Conservation (phyloP, 2,797 vertebrate species). For the Neosalanx taihuensis region DNA sequence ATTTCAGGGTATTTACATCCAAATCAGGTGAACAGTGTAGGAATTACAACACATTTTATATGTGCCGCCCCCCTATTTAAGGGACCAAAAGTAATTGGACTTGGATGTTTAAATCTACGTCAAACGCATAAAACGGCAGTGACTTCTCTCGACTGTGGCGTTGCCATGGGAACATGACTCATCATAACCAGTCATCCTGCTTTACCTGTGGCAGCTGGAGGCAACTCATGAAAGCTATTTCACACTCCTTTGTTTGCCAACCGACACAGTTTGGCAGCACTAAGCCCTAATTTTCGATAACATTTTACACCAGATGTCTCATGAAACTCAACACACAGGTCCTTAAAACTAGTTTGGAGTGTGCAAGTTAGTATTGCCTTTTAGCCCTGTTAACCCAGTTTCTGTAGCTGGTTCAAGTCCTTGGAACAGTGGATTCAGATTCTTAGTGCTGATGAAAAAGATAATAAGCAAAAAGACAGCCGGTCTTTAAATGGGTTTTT, state of each 20-base stretch:
- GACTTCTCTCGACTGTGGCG: constrained; percentile 56
- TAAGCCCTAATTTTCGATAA: constrained; percentile 51
- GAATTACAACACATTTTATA: too few species aligned
- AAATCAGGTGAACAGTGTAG: too few species aligned
- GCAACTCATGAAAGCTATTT: constrained; percentile 61
- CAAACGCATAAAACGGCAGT: constrained; percentile 45
- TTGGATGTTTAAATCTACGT: constrained; percentile 61
- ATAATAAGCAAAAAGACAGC: too few species aligned
- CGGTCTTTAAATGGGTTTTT: too few species aligned
- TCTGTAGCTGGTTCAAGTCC: too few species aligned
- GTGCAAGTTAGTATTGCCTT: neutral
- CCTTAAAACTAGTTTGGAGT: neutral
- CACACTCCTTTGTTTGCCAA: constrained; percentile 67
- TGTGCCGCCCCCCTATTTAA: too few species aligned
- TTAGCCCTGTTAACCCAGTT: neutral
- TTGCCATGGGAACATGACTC: constrained; percentile 78
- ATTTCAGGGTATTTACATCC: too few species aligned
- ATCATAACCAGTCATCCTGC: constrained; percentile 64
- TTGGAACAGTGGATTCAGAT: too few species aligned
- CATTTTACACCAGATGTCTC: constrained; percentile 44
- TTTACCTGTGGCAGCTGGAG: constrained; percentile 73
- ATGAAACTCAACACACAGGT: constrained; percentile 14
- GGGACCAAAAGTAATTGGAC: too few species aligned
- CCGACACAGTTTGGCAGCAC: constrained; percentile 32
- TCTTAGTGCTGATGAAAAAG: too few species aligned